Percentiles rank a stretch among this genome's conserved stretches.
Evolutionary conservation across 2,888 invertebrate genomes (phyloP).

Genomic region (Colletes collaris): DNA sequence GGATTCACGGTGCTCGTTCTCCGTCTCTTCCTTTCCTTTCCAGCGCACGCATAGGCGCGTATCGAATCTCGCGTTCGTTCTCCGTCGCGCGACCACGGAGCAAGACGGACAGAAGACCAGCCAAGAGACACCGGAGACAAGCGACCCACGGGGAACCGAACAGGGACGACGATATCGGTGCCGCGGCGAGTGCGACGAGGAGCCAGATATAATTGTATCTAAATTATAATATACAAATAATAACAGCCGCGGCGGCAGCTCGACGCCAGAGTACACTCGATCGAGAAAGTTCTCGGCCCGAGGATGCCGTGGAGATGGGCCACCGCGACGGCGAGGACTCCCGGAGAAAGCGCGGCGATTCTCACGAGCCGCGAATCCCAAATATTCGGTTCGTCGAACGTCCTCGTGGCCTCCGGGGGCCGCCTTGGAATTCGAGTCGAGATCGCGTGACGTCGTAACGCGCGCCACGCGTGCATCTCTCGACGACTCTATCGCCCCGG

Average conservation of each 20-base stretch:
- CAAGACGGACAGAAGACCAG: slow-evolving; percentile 2
- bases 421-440: slow-evolving; percentile 25
- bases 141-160: slow-evolving; percentile 20
- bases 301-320: too few relatives aligned
- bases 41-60: slow-evolving; percentile 25
- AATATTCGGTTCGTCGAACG: slow-evolving; percentile 17
- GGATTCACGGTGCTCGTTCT: background rate
- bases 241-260: slow-evolving; percentile 82
- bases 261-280: slow-evolving; percentile 82
- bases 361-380: background rate
- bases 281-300: slow-evolving; percentile 60
- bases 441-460: slow-evolving; percentile 34
- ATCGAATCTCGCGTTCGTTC: slow-evolving; percentile 22
- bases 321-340: too few relatives aligned
- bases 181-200: slow-evolving; percentile 71
- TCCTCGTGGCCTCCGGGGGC: background rate
- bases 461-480: slow-evolving; percentile 6
- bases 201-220: slow-evolving; percentile 82
- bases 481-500: slow-evolving; percentile 28
- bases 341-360: slow-evolving; percentile 11
- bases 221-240: slow-evolving; percentile 83
- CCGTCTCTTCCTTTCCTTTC: slow-evolving; percentile 31
- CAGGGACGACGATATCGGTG: slow-evolving; percentile 42
- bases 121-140: slow-evolving; percentile 19
- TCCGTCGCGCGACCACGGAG: slow-evolving; percentile 7